Percentiles rank a stretch among this genome's conserved stretches.
phyloP scores from a whole-genome alignment of 2,797 vertebrate genomes.

The Mormyrops attenuatus region DNA sequence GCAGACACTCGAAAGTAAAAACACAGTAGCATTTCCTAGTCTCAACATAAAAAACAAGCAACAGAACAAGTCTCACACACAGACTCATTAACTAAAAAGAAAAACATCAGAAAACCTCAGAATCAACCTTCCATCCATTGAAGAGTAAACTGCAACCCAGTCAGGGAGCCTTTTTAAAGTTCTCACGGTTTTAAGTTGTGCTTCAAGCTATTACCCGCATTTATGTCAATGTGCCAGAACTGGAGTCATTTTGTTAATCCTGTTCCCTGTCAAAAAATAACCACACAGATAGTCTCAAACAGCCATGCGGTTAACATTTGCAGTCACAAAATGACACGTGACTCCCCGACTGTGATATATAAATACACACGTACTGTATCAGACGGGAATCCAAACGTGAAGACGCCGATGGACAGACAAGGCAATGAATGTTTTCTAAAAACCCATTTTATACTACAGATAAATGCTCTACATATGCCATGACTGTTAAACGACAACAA shows the following conservation, averaged over 20 bases:
- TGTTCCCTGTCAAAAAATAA: conserved; percentile 5
- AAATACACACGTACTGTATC: background rate
- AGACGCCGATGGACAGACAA: background rate
- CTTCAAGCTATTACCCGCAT: background rate
- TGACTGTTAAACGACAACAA: background rate
- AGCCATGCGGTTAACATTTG: background rate
- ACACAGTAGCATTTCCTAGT: background rate
- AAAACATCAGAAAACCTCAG: background rate
- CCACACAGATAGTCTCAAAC: background rate
- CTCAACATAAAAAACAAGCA: background rate
- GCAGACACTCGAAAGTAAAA: background rate
- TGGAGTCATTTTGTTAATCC: conserved; percentile 1
- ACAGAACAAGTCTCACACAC: background rate
- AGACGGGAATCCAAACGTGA: background rate
- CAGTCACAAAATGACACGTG: background rate
- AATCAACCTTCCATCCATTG: background rate
- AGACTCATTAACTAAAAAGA: background rate
- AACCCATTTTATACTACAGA: background rate
- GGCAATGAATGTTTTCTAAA: background rate
- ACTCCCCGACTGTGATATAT: background rate
- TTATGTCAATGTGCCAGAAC: background rate
- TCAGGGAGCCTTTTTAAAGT: background rate
- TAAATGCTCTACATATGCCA: background rate
- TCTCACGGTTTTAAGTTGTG: background rate
- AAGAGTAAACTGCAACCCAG: background rate